A percentile compares a stretch with the other conserved stretches of the same genome.
These are phyloP conservation scores for Agriopis marginaria DNA, from an alignment of 2,888 invertebrate genomes.

Conservation along the genomic window DNA sequence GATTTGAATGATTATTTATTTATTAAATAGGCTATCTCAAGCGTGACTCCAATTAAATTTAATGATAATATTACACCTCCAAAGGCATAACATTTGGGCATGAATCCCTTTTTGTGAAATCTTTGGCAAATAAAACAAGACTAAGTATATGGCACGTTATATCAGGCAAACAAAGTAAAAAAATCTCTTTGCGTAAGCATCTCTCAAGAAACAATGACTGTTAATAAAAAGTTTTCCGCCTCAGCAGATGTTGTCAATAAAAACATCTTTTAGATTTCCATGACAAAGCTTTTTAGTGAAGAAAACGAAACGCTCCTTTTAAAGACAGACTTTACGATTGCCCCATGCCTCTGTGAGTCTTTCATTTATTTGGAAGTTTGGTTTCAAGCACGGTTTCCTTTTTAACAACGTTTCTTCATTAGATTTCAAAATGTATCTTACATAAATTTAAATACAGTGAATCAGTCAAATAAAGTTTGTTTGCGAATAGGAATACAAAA, in stretches of 20 bases:
- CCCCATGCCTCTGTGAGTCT: conserved; percentile 19
- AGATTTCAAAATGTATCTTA: conserved; percentile 19
- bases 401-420: conserved; percentile 20
- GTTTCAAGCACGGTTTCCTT: conserved; percentile 12
- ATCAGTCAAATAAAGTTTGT: conserved; percentile 28
- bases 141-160: neutral
- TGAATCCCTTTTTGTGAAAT: no score
- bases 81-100: no score
- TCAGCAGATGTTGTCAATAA: conserved; percentile 36
- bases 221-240: conserved; percentile 37
- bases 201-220: conserved; percentile 34
- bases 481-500: conserved; percentile 29
- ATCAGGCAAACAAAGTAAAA: neutral
- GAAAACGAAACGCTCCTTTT: conserved; percentile 32
- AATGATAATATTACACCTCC: neutral
- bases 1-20: no score
- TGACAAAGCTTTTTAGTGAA: conserved; percentile 39
- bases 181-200: conserved; percentile 19
- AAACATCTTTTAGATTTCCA: conserved; percentile 38
- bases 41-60: neutral
- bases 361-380: conserved; percentile 28
- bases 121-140: neutral
- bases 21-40: no score
- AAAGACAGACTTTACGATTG: conserved; percentile 34
- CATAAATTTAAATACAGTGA: conserved; percentile 19